phyloP scores from a whole-genome alignment of 2,113 vertebrate genomes.

The Leuciscus idus region DNA sequence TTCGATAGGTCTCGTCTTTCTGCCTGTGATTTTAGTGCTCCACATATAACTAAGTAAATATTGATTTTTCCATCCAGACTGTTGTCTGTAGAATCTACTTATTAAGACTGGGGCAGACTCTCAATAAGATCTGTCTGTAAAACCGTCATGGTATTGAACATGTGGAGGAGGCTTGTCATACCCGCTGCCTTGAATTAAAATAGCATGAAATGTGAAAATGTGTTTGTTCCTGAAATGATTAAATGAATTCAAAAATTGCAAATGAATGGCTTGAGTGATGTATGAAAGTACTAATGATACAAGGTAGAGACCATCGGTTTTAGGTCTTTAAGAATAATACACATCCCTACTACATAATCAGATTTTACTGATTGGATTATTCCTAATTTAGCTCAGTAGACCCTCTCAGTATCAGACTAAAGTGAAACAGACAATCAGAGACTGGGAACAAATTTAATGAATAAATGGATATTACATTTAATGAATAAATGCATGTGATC shows the following conservation, averaged over 20 bases:
- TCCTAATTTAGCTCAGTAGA: constrained; percentile 21
- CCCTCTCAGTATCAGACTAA: background rate
- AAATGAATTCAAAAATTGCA: background rate
- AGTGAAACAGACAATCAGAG: background rate
- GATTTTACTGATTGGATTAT: constrained; percentile 8
- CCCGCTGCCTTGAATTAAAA: background rate
- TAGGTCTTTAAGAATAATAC: background rate
- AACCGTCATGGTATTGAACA: background rate
- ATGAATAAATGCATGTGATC: background rate
- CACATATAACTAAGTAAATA: constrained; percentile 16
- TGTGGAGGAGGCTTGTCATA: background rate
- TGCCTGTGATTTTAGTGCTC: constrained; percentile 11
- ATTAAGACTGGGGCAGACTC: background rate
- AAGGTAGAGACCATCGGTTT: background rate
- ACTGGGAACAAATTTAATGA: background rate
- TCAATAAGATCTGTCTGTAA: constrained; percentile 14
- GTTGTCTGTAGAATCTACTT: constrained; percentile 14
- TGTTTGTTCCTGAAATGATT: background rate
- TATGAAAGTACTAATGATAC: constrained; percentile 11
- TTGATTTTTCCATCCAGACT: constrained; percentile 18
- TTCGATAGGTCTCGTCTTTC: background rate
- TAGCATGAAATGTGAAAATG: background rate
- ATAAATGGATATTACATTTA: background rate
- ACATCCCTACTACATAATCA: constrained; percentile 8
- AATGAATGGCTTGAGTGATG: background rate